A percentile compares a stretch with the other conserved stretches of the same genome.
phyloP scores from a whole-genome alignment of 2,113 vertebrate genomes.

The Aegithalos caudatus region DNA sequence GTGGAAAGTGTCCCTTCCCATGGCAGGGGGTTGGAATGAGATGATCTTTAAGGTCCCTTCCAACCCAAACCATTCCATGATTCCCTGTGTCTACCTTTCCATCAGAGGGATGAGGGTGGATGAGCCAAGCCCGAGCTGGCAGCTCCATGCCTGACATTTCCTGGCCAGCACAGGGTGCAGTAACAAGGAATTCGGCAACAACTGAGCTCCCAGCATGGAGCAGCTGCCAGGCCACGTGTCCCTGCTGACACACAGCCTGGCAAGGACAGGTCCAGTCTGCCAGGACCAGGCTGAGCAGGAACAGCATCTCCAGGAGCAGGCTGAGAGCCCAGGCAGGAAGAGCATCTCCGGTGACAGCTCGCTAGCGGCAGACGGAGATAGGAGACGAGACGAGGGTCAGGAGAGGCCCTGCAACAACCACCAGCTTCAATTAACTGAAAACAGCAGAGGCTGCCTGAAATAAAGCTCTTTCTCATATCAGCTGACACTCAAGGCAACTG shows the following conservation, averaged over 20 bases:
- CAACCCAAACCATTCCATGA: not conserved
- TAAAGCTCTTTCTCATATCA: constrained; percentile 10
- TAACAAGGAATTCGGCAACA: not conserved
- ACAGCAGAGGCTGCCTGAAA: constrained; percentile 13
- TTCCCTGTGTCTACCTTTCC: not conserved
- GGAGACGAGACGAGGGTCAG: constrained; percentile 1
- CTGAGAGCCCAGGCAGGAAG: constrained; percentile 33
- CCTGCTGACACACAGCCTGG: constrained; percentile 14
- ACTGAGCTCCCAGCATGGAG: not conserved
- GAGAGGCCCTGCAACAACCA: not conserved
- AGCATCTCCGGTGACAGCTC: not conserved
- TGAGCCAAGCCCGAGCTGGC: not conserved
- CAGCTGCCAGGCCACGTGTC: constrained; percentile 9
- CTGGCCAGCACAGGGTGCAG: not conserved
- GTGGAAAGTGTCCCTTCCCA: not conserved
- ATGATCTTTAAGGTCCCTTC: not conserved
- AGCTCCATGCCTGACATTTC: not conserved
- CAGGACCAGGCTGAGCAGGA: constrained; percentile 27
- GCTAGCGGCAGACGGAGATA: not conserved
- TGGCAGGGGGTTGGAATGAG: not conserved
- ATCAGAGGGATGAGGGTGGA: fast-evolving
- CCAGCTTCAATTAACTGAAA: not conserved
- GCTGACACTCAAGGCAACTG: not conserved
- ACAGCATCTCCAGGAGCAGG: constrained; percentile 26
- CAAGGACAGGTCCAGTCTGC: not conserved